These are phyloP conservation scores for Epizoanthus ramosus DNA, from an alignment of 92 coral and sea anemone genomes.

Conservation along the genomic window DNA sequence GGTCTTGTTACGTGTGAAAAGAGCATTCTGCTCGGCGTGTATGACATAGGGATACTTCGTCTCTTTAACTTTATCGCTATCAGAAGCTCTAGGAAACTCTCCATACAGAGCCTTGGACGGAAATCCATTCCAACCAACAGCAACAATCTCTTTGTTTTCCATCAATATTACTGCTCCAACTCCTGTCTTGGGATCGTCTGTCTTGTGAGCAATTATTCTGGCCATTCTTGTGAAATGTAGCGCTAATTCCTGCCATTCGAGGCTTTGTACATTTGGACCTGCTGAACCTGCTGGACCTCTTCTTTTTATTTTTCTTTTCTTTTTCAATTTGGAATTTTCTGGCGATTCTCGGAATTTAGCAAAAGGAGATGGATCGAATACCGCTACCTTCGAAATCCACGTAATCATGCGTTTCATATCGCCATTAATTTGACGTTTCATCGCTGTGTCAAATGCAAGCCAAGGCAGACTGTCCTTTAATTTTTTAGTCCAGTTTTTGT, in stretches of 20 bases:
- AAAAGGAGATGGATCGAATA: constrained; percentile 25
- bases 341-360: constrained; percentile 22
- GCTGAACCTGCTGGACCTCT: too few species aligned
- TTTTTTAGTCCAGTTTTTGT: constrained; percentile 18
- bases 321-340: too few species aligned
- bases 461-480: constrained; percentile 60
- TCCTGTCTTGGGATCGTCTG: constrained; percentile 89
- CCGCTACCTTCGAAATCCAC: constrained; percentile 69
- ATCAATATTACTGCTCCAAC: constrained; percentile 84
- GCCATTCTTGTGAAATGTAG: constrained; percentile 65
- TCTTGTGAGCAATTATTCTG: constrained; percentile 67
- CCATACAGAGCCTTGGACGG: constrained; percentile 87
- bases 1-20: constrained; percentile 62
- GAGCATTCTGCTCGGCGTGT: constrained; percentile 91
- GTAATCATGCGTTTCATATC: constrained; percentile 57
- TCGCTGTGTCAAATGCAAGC: constrained; percentile 58
- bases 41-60: constrained; percentile 74
- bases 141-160: constrained; percentile 60
- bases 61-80: constrained; percentile 21
- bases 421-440: constrained; percentile 36
- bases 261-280: not conserved
- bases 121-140: constrained; percentile 90
- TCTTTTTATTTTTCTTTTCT: too few species aligned
- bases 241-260: constrained; percentile 50
- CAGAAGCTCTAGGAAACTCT: constrained; percentile 81